Evolutionary conservation across 1,140 invertebrate species (phyloP), one percentile per base, ranked within the genome.

Genomic region (Xylocopa sonorina): DNA sequence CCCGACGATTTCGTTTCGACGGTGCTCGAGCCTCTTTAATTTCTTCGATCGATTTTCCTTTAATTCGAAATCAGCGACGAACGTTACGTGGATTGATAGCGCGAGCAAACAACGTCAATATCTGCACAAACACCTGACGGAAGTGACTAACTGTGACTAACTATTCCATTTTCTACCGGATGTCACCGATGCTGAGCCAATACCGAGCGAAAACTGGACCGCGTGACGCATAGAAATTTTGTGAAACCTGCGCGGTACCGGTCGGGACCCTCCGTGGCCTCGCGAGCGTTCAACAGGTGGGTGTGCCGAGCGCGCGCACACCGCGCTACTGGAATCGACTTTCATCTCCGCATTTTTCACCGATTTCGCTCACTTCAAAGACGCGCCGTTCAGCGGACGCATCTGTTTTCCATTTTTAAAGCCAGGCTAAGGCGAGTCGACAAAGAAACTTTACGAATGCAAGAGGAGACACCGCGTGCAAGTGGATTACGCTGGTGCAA

Each of bases 241-340:
- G 24, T n/a, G 24, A 41, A 62, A 16, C 27, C 27, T n/a, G 5
- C 71, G 62, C 38, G 50, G 60, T 24, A 32, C 43, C 14, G 21
- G 53, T 32, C 66, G 27, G 60, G 66, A 74, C 81, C 80, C 83
- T 76, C 83, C 80, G 83, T 84, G 68, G n/a, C 58, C 58, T 73
- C 50, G n/a, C 50, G 38, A 62, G 43, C n/a, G 57, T 51, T 83
- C 86, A 87, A 87, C 86, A 87, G 86, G 85, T 87, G 74, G 83
- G 67, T 63, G 58, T 48, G 68, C 24, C 27, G 24, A 32, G 24
- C 29, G 67, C 16, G 46, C 34, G 27, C 53, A 66, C 16, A n/a
- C n/a, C n/a, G n/a, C 32, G 21, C 38, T n/a, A 6, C 16, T 55
- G 5, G 10, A 32, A 32, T 29, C 24, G 16, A 38, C 21, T 18